These are phyloP conservation scores for Formica exsecta DNA, from an alignment of 1,140 invertebrate genomes.

Conservation along the genomic window DNA sequence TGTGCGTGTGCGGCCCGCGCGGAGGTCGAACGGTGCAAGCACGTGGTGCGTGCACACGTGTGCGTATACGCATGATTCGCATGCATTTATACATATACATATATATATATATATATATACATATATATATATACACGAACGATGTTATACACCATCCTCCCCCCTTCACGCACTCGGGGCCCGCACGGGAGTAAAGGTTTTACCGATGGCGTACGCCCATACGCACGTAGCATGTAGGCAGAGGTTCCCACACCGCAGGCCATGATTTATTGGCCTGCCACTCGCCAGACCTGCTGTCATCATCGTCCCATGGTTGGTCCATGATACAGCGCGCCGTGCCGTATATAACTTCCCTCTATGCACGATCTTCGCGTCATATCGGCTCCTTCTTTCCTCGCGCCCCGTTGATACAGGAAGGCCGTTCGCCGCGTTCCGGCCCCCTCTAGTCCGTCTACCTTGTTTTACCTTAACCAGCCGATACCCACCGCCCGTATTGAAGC, in stretches of 20 bases:
- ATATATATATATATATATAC: too few relatives aligned
- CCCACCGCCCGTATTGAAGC: conserved; percentile 27
- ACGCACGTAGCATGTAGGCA: conserved; percentile 68
- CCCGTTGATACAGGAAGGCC: conserved; percentile 71
- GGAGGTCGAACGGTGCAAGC: conserved; percentile 22
- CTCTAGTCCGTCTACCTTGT: conserved; percentile 67
- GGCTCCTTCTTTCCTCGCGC: conserved; percentile 70
- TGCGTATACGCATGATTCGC: conserved; percentile 6
- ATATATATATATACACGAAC: background rate
- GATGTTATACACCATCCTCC: conserved; percentile 52
- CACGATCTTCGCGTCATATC: conserved; percentile 74
- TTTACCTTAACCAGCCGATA: conserved; percentile 72
- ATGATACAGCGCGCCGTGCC: conserved; percentile 71
- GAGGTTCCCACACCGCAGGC: conserved; percentile 80
- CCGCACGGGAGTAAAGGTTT: conserved; percentile 71
- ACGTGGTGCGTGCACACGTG: conserved; percentile 46
- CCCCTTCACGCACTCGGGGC: background rate
- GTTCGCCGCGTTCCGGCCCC: conserved; percentile 32
- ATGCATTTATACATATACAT: background rate
- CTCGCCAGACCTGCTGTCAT: conserved; percentile 82
- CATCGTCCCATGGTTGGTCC: conserved; percentile 76
- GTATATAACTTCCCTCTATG: conserved; percentile 76
- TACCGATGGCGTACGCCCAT: conserved; percentile 72
- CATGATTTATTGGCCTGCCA: conserved; percentile 85
- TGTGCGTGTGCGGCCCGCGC: background rate